These are phyloP conservation scores for Poecilia latipinna DNA, from an alignment of 2,113 vertebrate species.

Conservation along the genomic window DNA sequence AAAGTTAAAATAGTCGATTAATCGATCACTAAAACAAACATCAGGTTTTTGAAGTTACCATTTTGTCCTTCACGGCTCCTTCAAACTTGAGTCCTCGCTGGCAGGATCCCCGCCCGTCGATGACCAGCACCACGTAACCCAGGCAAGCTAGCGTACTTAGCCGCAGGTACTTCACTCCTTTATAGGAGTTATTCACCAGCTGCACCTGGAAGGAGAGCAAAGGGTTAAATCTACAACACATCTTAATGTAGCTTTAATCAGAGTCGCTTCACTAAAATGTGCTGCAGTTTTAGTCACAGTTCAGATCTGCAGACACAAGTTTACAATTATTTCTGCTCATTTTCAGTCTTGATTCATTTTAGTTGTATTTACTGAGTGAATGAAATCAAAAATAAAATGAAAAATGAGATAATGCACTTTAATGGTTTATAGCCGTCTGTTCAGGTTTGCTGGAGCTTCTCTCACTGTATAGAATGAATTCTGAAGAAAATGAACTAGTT, in stretches of 20 bases:
- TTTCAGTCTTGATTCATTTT: too few relatives aligned
- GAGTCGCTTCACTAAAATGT: too few relatives aligned
- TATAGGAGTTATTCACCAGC: constrained; percentile 95
- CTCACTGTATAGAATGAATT: not conserved
- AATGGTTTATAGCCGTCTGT: not conserved
- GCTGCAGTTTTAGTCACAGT: too few relatives aligned
- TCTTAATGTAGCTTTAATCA: not conserved
- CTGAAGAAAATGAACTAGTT: not conserved
- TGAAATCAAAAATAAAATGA: too few relatives aligned
- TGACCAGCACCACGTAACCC: constrained; percentile 93
- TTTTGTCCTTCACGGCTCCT: constrained; percentile 93
- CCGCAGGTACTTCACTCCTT: constrained; percentile 93
- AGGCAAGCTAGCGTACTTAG: constrained; percentile 91
- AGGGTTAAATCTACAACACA: not conserved
- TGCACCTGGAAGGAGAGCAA: constrained; percentile 83
- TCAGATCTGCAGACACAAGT: too few relatives aligned
- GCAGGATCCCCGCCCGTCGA: constrained; percentile 92
- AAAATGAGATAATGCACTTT: too few relatives aligned
- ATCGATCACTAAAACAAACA: too few relatives aligned
- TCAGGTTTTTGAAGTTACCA: constrained; percentile 76
- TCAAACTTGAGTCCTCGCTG: constrained; percentile 93
- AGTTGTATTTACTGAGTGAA: too few relatives aligned
- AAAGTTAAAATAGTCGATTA: too few relatives aligned
- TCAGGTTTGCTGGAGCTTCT: not conserved
- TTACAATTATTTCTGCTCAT: too few relatives aligned